Percentiles rank a stretch among this genome's conserved stretches.
phyloP scores from a whole-genome alignment of 1,140 invertebrate species.

The Camponotus floridanus region DNA sequence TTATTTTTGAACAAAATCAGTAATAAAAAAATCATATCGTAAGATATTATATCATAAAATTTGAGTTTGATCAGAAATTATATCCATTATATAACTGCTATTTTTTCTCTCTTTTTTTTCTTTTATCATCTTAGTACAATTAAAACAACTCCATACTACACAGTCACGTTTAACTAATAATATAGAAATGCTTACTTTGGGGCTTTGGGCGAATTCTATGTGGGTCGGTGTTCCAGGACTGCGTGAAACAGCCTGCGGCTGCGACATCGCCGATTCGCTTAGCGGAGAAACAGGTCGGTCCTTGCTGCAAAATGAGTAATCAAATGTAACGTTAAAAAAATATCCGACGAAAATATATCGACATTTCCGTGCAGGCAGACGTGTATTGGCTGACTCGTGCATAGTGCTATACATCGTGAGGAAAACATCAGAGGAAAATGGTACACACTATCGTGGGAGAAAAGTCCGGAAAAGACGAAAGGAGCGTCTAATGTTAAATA shows the following conservation, averaged over 20 bases:
- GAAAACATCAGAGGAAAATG: conserved; percentile 57
- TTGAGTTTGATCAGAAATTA: neutral
- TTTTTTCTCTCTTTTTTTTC: neutral
- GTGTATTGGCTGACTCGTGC: conserved; percentile 67
- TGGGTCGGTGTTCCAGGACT: conserved; percentile 82
- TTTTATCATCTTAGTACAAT: neutral
- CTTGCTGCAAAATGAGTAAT: conserved; percentile 84
- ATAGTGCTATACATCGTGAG: conserved; percentile 59
- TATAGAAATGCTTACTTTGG: conserved; percentile 78
- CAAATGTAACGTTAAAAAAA: conserved; percentile 56
- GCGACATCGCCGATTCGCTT: conserved; percentile 83
- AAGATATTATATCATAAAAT: neutral
- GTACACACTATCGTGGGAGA: conserved; percentile 38
- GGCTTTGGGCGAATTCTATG: conserved; percentile 82
- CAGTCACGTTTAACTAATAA: conserved; percentile 14
- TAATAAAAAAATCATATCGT: neutral
- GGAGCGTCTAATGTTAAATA: conserved; percentile 37
- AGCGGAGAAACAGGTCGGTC: conserved; percentile 86
- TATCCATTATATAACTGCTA: neutral
- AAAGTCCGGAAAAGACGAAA: conserved; percentile 23
- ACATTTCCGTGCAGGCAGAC: conserved; percentile 65
- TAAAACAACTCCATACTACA: neutral
- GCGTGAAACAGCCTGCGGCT: conserved; percentile 79
- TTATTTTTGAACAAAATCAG: neutral
- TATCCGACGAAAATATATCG: conserved; percentile 28